Conservation (phyloP, 2,888 invertebrate species). For the Theodoxus fluviatilis region DNA sequence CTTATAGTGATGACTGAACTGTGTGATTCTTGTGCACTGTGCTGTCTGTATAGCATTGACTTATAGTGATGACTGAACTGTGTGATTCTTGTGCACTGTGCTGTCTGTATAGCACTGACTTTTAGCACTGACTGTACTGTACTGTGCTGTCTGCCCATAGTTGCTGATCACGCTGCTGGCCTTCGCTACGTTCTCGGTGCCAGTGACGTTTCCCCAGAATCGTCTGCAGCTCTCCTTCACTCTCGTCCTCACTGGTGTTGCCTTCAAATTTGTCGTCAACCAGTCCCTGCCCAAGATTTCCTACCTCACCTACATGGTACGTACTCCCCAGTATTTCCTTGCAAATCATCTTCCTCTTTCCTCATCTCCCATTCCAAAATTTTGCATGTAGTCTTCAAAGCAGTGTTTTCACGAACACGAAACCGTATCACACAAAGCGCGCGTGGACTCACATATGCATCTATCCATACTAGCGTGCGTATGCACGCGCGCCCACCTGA, state of each 20-base stretch:
- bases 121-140: too few species aligned
- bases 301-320: constrained; percentile 63
- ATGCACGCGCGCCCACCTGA: too few species aligned
- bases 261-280: constrained; percentile 65
- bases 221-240: constrained; percentile 64
- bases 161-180: constrained; percentile 63
- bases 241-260: constrained; percentile 63
- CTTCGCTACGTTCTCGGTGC: constrained; percentile 63
- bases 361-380: not conserved
- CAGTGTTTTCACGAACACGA: too few species aligned
- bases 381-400: not conserved
- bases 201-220: constrained; percentile 57
- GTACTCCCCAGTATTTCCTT: constrained; percentile 17
- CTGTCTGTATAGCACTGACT: too few species aligned
- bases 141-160: constrained; percentile 46
- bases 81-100: too few species aligned
- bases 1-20: too few species aligned
- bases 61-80: too few species aligned
- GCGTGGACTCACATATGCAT: too few species aligned
- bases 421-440: too few species aligned
- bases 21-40: too few species aligned
- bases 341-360: not conserved
- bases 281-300: constrained; percentile 63
- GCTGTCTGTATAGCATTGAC: too few species aligned
- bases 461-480: too few species aligned